A percentile compares a stretch with the other conserved stretches of the same genome.
Conservation (phyloP, 1,140 invertebrate genomes). For the Luehdorfia chinensis region DNA sequence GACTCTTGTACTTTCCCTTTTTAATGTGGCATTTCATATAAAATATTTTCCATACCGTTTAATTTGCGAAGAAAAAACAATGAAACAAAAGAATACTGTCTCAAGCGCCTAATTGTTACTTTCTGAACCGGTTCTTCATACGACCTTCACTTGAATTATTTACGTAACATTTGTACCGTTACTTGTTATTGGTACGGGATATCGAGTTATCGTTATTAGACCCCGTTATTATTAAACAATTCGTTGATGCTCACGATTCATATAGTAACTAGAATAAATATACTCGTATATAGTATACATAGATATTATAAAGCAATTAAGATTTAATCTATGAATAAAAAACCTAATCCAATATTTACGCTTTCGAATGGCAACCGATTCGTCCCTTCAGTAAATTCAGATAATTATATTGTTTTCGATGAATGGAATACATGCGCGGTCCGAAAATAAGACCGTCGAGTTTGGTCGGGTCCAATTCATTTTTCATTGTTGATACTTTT, state of each 20-base stretch:
- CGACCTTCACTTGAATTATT: slow-evolving; percentile 43
- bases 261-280: too few relatives aligned
- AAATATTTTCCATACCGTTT: not conserved
- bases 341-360: too few relatives aligned
- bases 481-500: slow-evolving; percentile 32
- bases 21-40: too few relatives aligned
- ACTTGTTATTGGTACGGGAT: slow-evolving; percentile 19
- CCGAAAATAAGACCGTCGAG: slow-evolving; percentile 31
- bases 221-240: not conserved
- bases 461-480: slow-evolving; percentile 29
- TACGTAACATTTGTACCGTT: slow-evolving; percentile 36
- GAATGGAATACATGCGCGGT: slow-evolving; percentile 16
- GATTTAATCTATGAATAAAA: too few relatives aligned
- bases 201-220: slow-evolving; percentile 5
- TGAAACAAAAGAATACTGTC: slow-evolving; percentile 38
- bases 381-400: too few relatives aligned
- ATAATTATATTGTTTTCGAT: slow-evolving; percentile 13
- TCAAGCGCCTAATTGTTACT: slow-evolving; percentile 38
- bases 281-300: too few relatives aligned
- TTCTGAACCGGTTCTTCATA: slow-evolving; percentile 33
- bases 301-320: too few relatives aligned
- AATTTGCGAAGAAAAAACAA: too few relatives aligned
- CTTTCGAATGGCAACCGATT: too few relatives aligned
- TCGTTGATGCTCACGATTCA: not conserved
- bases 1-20: too few relatives aligned